Conservation (phyloP, 2,113 vertebrate genomes). For the Gavia stellata region DNA sequence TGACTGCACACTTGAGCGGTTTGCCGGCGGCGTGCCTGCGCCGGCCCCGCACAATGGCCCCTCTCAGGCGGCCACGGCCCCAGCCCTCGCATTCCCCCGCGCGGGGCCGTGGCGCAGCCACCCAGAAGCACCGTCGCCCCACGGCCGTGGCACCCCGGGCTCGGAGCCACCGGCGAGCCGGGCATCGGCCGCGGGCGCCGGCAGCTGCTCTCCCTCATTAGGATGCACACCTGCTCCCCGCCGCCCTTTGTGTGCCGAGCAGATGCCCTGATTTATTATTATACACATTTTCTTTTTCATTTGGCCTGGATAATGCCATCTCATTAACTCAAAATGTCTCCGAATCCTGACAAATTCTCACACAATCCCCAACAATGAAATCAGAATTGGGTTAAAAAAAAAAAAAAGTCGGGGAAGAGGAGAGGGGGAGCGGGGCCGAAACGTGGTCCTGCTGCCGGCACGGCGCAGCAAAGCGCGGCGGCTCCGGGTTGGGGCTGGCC, state of each 20-base stretch:
- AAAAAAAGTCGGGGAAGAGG: neutral
- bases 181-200: constrained; percentile 58
- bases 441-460: neutral
- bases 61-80: constrained; percentile 66
- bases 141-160: neutral
- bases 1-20: constrained; percentile 64
- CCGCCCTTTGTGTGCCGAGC: constrained; percentile 76
- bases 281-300: constrained; percentile 62
- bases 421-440: neutral
- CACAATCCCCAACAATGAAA: constrained; percentile 14
- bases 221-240: constrained; percentile 89
- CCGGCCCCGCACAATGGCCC: constrained; percentile 75
- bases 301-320: constrained; percentile 44
- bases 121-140: constrained; percentile 34
- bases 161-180: neutral
- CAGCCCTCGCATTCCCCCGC: constrained; percentile 30
- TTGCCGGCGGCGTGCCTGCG: constrained; percentile 47
- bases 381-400: constrained; percentile 9
- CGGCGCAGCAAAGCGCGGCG: rapidly evolving
- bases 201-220: constrained; percentile 87
- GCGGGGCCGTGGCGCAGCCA: constrained; percentile 50
- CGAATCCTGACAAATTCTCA: constrained; percentile 56
- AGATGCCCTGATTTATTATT: constrained; percentile 78
- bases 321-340: constrained; percentile 51
- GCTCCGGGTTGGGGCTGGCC: rapidly evolving